Evolutionary conservation across 1,140 invertebrate species (phyloP).

Genomic region (Eubasilissa regina): DNA sequence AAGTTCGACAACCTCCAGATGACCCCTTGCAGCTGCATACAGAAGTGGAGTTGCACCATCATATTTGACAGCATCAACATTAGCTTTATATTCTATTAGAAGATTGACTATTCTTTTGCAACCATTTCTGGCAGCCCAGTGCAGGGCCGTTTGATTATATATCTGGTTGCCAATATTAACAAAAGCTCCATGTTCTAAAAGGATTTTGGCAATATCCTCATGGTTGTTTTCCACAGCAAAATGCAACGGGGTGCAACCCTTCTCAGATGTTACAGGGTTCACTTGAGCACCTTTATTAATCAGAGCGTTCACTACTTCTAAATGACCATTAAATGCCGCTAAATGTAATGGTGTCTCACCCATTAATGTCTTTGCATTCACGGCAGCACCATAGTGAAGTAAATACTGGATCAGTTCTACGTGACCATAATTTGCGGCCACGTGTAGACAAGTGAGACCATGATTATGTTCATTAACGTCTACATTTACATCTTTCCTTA

Average conservation of each 20-base stretch:
- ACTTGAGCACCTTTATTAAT: too few species aligned
- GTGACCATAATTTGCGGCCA: neutral
- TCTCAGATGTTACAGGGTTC: neutral
- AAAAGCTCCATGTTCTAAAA: neutral
- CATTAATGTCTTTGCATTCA: neutral
- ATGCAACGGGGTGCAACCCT: neutral
- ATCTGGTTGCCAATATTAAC: neutral
- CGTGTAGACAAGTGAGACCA: too few species aligned
- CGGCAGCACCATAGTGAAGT: neutral
- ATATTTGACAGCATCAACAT: neutral
- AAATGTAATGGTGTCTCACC: neutral
- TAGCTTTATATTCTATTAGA: neutral
- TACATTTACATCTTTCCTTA: neutral
- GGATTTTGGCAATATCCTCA: neutral
- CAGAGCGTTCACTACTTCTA: too few species aligned
- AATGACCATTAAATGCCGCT: too few species aligned
- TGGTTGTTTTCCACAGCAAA: neutral
- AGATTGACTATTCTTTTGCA: neutral
- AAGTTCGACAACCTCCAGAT: neutral
- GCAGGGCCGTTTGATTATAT: neutral
- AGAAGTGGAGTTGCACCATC: neutral
- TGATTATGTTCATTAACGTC: too few species aligned
- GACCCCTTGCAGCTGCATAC: neutral
- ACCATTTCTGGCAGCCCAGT: neutral
- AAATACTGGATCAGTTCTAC: neutral